phyloP scores from a whole-genome alignment of 2,797 vertebrate genomes.

The Bucorvus abyssinicus region DNA sequence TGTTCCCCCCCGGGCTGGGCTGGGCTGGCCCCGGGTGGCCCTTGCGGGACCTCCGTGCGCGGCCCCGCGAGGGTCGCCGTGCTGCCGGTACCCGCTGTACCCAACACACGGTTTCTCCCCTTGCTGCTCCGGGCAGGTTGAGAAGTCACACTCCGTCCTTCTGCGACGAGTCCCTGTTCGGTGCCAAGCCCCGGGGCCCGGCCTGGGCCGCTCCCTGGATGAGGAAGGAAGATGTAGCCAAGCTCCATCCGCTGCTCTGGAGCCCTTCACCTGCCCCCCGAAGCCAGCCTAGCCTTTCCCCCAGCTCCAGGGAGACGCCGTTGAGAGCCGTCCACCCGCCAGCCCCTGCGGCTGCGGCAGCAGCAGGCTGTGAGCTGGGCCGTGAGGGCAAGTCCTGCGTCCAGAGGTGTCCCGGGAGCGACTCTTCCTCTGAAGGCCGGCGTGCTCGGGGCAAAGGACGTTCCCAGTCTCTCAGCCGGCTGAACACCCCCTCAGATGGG shows the following conservation, averaged over 20 bases:
- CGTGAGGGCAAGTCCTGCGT: neutral
- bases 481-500: neutral
- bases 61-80: too few species aligned
- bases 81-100: neutral
- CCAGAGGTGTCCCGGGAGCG: neutral
- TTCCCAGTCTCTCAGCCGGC: constrained; percentile 43
- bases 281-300: neutral
- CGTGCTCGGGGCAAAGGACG: neutral
- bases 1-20: neutral
- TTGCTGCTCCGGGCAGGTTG: constrained; percentile 30
- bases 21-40: neutral
- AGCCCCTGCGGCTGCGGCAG: fast-evolving
- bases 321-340: constrained; percentile 16
- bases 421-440: neutral
- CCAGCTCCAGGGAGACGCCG: neutral
- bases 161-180: constrained; percentile 79
- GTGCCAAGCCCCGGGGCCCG: neutral
- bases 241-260: constrained; percentile 72
- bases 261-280: constrained; percentile 56
- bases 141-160: constrained; percentile 69
- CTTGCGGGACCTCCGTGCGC: neutral
- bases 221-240: constrained; percentile 51
- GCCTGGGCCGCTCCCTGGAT: constrained; percentile 24
- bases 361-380: fast-evolving
- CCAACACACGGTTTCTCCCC: neutral